phyloP scores from a whole-genome alignment of 1,140 invertebrate genomes.

The Caenorhabditis elegans region DNA sequence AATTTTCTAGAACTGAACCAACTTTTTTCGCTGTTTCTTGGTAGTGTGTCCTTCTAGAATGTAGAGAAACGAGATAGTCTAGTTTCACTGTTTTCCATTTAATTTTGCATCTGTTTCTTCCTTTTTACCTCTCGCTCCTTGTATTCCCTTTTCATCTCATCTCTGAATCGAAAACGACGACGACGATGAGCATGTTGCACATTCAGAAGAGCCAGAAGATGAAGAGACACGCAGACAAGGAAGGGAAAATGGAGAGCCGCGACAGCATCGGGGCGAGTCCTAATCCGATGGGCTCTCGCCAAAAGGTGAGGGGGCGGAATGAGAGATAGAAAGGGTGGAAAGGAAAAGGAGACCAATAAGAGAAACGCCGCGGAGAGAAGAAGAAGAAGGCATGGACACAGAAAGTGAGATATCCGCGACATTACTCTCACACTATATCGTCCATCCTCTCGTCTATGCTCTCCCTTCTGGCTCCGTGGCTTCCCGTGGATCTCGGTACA shows the following conservation, averaged over 20 bases:
- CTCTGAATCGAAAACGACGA: not conserved
- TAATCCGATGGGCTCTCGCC: not conserved
- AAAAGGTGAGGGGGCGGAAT: conserved; percentile 23
- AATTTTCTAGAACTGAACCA: no score
- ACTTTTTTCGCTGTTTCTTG: no score
- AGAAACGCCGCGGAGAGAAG: not conserved
- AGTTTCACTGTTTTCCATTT: no score
- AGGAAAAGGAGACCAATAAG: no score
- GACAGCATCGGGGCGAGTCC: not conserved
- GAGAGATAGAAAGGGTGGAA: not conserved
- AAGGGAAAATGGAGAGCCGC: no score
- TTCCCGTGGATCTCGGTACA: no score
- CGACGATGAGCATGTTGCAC: conserved; percentile 1
- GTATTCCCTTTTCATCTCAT: no score
- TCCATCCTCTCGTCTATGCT: no score
- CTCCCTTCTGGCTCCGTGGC: no score
- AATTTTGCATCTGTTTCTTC: no score
- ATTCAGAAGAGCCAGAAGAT: not conserved
- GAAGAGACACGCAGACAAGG: not conserved
- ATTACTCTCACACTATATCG: conserved; percentile 3
- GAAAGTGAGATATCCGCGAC: not conserved
- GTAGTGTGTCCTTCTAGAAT: no score
- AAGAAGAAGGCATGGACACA: not conserved
- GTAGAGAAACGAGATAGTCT: no score
- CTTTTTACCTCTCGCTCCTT: not conserved